These are phyloP conservation scores for Drymonia ruficornis DNA, from an alignment of 2,888 invertebrate species.

Conservation along the genomic window DNA sequence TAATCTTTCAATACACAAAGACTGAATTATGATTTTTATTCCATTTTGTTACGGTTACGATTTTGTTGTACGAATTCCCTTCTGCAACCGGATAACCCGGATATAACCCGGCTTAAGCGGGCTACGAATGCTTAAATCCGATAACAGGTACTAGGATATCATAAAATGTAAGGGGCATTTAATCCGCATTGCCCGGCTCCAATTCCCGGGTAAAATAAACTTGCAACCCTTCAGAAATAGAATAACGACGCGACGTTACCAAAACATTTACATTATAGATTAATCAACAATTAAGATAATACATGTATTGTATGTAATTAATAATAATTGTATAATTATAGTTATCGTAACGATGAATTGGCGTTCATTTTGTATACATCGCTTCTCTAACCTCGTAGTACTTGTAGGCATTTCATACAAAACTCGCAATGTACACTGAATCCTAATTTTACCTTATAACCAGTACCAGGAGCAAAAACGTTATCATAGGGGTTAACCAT, in stretches of 20 bases:
- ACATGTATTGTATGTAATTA: no score
- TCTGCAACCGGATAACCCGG: constrained; percentile 40
- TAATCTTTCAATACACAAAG: no score
- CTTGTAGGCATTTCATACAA: constrained; percentile 15
- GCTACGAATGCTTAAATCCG: constrained; percentile 78
- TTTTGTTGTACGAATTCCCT: neutral
- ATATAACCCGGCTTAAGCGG: constrained; percentile 69
- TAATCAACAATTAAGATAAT: no score
- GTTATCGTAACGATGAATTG: neutral
- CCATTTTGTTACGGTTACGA: neutral
- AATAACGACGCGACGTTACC: no score
- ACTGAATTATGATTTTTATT: no score
- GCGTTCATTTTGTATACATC: neutral
- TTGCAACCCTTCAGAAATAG: neutral
- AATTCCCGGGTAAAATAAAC: constrained; percentile 6
- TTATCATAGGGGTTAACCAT: constrained; percentile 18
- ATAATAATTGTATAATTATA: no score
- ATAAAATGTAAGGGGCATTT: constrained; percentile 52
- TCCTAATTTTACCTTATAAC: constrained; percentile 6
- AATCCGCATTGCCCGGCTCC: constrained; percentile 54
- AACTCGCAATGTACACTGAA: constrained; percentile 20
- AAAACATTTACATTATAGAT: no score
- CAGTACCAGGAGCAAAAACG: constrained; percentile 26
- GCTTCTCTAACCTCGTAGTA: neutral
- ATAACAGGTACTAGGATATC: constrained; percentile 68